These are phyloP conservation scores for Heterotis niloticus DNA, from an alignment of 2,113 vertebrate species.

Conservation along the genomic window DNA sequence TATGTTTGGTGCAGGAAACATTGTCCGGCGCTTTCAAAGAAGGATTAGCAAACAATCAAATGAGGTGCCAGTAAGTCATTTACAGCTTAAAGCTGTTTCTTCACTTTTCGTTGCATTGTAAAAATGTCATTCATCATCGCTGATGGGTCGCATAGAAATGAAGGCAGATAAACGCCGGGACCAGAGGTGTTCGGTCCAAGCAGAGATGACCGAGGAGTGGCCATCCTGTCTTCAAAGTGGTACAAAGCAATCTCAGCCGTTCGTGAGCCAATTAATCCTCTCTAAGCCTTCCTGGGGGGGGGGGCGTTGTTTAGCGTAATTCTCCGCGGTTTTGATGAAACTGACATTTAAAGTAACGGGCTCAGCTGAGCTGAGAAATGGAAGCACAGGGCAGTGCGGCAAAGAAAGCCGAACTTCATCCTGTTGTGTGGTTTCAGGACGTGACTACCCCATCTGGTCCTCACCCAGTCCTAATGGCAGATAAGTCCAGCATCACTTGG, in stretches of 20 bases:
- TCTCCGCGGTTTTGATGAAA: too few relatives aligned
- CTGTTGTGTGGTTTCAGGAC: too few relatives aligned
- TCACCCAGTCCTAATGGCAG: too few relatives aligned
- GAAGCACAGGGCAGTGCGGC: too few relatives aligned
- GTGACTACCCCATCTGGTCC: too few relatives aligned
- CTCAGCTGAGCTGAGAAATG: too few relatives aligned
- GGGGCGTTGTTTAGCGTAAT: background rate
- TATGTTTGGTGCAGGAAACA: background rate
- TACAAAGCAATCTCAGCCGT: background rate
- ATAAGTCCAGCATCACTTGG: too few relatives aligned
- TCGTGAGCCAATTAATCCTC: background rate
- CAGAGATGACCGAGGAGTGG: background rate
- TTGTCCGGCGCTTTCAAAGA: conserved; percentile 9
- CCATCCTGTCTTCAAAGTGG: background rate
- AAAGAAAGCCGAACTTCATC: too few relatives aligned
- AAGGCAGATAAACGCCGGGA: background rate
- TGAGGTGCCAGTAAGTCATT: background rate
- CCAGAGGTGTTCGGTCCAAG: background rate
- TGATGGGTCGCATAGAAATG: background rate
- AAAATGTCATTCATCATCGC: conserved; percentile 1
- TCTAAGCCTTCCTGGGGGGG: background rate
- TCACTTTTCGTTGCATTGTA: conserved; percentile 6
- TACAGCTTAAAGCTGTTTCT: conserved; percentile 9
- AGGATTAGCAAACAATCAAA: background rate
- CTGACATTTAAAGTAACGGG: too few relatives aligned